Evolutionary conservation across 2,113 vertebrate species (phyloP).

Genomic region (Archilochus colubris): DNA sequence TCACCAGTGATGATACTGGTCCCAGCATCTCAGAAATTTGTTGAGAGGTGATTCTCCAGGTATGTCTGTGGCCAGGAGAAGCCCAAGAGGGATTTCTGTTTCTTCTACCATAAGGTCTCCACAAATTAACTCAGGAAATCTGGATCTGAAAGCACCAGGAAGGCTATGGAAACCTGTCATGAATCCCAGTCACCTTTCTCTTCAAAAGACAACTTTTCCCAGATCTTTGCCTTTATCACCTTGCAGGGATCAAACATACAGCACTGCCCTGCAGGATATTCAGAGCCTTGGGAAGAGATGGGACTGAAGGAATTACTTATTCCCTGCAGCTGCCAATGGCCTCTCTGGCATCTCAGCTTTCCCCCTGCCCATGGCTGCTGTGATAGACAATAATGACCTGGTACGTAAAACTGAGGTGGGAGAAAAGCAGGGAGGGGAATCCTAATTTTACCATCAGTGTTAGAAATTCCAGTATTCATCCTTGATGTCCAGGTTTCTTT

Average conservation of each 20-base stretch:
- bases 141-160: neutral
- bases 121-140: neutral
- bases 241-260: neutral
- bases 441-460: fast-evolving
- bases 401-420: neutral
- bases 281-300: neutral
- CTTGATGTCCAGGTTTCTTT: neutral
- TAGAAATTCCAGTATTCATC: neutral
- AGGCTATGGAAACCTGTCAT: neutral
- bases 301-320: neutral
- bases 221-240: neutral
- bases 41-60: neutral
- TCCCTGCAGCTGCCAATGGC: neutral
- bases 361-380: neutral
- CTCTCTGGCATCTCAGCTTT: neutral
- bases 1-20: neutral
- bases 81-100: neutral
- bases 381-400: neutral
- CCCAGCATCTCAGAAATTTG: neutral
- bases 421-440: neutral
- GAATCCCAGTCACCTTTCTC: neutral
- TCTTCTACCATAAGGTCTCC: neutral
- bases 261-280: neutral
- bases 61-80: neutral
- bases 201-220: neutral